Base-by-base conservation (phyloP, 2,113 vertebrate species). In the Trogon melanurus region DNA sequence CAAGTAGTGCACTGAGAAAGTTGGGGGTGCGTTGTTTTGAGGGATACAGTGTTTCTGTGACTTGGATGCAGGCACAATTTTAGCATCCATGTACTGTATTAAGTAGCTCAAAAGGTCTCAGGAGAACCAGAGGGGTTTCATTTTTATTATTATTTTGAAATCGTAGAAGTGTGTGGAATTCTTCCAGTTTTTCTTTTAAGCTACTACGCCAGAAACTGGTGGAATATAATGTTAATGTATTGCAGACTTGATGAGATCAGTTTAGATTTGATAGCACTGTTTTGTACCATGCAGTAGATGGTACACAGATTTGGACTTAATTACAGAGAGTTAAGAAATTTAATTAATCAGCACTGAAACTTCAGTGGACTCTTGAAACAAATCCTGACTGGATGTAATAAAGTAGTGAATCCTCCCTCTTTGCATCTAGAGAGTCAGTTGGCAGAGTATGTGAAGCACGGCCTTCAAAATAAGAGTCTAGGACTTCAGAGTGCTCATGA, bases 111-210 rank as follows among this genome's bases (percentile, higher is more conserved):
- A 36, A 93, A 96, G 88, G 86, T 95, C 97, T 97, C 95, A 44
- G 66, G 94, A 97, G 97, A 96, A 88, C 80, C 72, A 74, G 82
- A 96, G 56, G 82, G 87, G 72, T 96, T 97, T 96, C 85, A 96
- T 97, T 97, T 96, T 96, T 97, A 96, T 96, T 97, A 89, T 93
- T 96, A 95, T 97, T 97, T 97, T 97, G 97, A 97, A 97, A 97
- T 88, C 70, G 61, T 92, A 96, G 91, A 95, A 94, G 91, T 47
- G 61, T 76, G 91, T 97, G 97, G 97, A 96, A 85, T 82, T 66
- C 18, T 84, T 95, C 94, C 95, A 95, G 67, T 36, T 94, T 97
- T 96, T 96, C 67, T 90, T 84, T 95, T 95, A 93, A 89, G 93
- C 84, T 94, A 80, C 87, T 92, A 93, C 94, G 95, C 95, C 96